Conservation (phyloP, 2,888 invertebrate species). For the Dasypolia templi region DNA sequence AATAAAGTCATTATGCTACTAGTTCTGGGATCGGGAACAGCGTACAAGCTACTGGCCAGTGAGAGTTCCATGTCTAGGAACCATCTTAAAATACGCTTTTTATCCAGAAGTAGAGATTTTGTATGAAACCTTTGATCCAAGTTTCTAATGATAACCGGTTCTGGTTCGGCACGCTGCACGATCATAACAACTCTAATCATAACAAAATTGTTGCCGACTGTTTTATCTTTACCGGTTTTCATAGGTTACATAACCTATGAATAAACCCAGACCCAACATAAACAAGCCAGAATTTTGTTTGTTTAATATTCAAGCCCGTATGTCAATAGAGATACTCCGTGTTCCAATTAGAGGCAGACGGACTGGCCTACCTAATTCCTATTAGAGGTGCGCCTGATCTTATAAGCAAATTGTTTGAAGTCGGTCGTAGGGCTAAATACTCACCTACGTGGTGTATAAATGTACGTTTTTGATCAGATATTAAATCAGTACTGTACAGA, state of each 20-base stretch:
- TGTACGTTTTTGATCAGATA: not conserved
- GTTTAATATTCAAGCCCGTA: slow-evolving; percentile 50
- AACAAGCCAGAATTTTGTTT: slow-evolving; percentile 11
- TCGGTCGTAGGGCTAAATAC: not conserved
- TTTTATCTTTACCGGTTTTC: not conserved
- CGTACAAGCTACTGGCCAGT: no score
- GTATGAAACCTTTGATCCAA: no score
- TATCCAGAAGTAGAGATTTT: not conserved
- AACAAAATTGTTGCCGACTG: not conserved
- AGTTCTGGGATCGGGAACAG: no score
- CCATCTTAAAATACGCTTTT: not conserved
- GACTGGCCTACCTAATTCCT: slow-evolving; percentile 70
- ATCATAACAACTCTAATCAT: not conserved
- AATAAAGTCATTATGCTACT: no score
- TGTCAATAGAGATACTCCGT: slow-evolving; percentile 62
- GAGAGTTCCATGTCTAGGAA: no score
- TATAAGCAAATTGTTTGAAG: slow-evolving; percentile 58
- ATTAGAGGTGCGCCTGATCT: slow-evolving; percentile 63
- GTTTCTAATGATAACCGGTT: no score
- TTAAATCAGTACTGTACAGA: not conserved
- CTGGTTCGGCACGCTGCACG: not conserved
- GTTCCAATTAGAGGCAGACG: slow-evolving; percentile 66
- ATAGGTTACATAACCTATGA: not conserved
- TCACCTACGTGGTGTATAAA: not conserved
- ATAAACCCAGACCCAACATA: not conserved